These are phyloP conservation scores for Gastrophryne carolinensis DNA, from an alignment of 2,797 vertebrate genomes.

Conservation along the genomic window DNA sequence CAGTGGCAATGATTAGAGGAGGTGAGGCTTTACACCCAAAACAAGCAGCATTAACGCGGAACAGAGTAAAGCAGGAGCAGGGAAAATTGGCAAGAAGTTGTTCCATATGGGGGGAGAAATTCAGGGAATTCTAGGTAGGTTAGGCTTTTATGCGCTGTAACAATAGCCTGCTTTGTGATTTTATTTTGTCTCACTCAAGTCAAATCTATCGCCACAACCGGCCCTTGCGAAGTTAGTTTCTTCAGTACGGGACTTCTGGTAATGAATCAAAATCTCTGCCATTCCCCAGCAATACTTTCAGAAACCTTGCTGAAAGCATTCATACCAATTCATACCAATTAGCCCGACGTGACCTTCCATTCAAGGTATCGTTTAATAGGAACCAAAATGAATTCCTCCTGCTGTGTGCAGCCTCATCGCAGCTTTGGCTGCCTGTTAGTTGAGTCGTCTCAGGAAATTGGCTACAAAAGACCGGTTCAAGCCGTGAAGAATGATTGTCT, in stretches of 20 bases:
- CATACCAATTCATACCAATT: slow-evolving; percentile 45
- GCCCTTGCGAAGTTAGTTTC: slow-evolving; percentile 8
- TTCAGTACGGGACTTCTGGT: neutral
- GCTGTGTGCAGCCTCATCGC: slow-evolving; percentile 16
- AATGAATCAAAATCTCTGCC: slow-evolving; percentile 37
- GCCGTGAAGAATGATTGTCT: slow-evolving; percentile 16
- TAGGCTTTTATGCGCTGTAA: no score
- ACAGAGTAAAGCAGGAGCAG: no score
- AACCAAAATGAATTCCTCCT: slow-evolving; percentile 18
- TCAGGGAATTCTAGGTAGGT: no score
- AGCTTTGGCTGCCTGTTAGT: slow-evolving; percentile 36
- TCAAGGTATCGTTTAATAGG: slow-evolving; percentile 40
- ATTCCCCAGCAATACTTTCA: slow-evolving; percentile 24
- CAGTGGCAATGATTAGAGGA: no score
- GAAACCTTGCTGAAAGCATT: slow-evolving; percentile 31
- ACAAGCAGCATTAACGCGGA: no score
- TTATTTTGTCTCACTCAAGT: no score
- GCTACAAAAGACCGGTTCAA: neutral
- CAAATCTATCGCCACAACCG: slow-evolving; percentile 16
- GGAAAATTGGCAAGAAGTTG: no score
- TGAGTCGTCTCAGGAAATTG: slow-evolving; percentile 15
- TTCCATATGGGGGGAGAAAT: no score
- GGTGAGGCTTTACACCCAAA: no score
- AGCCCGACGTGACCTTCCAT: slow-evolving; percentile 46
- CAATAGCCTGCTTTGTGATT: no score